Evolutionary conservation across 1,140 invertebrate species (phyloP).

Genomic region (Agraylea sexmaculata): DNA sequence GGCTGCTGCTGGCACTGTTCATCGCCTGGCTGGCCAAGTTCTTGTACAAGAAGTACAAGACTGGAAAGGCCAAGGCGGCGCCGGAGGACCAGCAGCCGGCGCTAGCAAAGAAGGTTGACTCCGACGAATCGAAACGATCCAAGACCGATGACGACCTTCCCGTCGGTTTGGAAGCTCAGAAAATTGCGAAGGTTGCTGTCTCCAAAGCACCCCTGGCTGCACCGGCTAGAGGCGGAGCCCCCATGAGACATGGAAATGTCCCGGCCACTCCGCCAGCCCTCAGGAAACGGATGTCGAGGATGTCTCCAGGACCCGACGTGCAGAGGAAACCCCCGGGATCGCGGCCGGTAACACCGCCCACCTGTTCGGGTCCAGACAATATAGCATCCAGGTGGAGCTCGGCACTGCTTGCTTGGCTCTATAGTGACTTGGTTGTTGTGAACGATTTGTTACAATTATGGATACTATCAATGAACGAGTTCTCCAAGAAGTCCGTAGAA

Average conservation of each 20-base stretch:
- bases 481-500: constrained; percentile 64
- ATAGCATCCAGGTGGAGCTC: constrained; percentile 73
- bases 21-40: constrained; percentile 69
- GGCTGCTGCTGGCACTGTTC: constrained; percentile 72
- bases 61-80: constrained; percentile 28
- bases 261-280: constrained; percentile 58
- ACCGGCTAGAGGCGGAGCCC: constrained; percentile 25
- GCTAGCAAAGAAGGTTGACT: too few relatives aligned
- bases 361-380: constrained; percentile 43
- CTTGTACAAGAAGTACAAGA: constrained; percentile 57
- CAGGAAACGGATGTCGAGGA: constrained; percentile 54
- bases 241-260: constrained; percentile 34
- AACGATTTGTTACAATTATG: constrained; percentile 73
- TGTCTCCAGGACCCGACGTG: constrained; percentile 54
- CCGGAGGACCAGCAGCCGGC: constrained; percentile 23
- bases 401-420: constrained; percentile 76
- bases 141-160: constrained; percentile 10
- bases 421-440: constrained; percentile 72
- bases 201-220: constrained; percentile 6
- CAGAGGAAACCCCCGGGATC: constrained; percentile 34
- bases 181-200: neutral
- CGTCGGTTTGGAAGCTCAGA: constrained; percentile 5
- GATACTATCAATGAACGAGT: constrained; percentile 75
- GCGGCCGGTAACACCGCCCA: constrained; percentile 33
- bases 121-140: constrained; percentile 27